Conservation (phyloP, 2,797 vertebrate genomes). For the Todus mexicanus region DNA sequence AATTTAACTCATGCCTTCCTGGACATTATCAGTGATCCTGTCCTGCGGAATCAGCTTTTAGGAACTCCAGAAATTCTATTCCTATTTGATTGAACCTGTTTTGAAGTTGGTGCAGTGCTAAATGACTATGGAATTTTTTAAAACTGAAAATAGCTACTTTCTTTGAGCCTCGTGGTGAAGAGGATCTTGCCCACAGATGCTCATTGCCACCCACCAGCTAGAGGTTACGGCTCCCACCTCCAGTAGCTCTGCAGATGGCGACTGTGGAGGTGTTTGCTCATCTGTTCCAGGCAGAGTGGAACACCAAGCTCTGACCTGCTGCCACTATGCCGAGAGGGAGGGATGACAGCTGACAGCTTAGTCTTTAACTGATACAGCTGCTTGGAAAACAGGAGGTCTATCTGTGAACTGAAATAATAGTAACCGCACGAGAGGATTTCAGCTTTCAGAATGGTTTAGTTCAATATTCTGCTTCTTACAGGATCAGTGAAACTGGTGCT, state of each 20-base stretch:
- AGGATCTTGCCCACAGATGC: neutral
- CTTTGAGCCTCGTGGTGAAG: neutral
- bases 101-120: neutral
- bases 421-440: neutral
- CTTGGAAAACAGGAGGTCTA: neutral
- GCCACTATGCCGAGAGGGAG: too few species aligned
- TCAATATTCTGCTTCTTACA: neutral
- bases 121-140: neutral
- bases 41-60: neutral
- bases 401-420: neutral
- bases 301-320: too few species aligned
- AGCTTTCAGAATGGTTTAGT: neutral
- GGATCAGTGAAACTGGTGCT: neutral
- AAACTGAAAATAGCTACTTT: neutral
- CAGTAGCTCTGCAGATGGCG: neutral
- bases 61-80: neutral
- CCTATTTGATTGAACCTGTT: neutral
- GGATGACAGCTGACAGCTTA: neutral
- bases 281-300: neutral
- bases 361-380: neutral
- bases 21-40: neutral
- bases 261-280: neutral
- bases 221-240: neutral
- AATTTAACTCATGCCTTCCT: neutral
- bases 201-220: neutral